These are phyloP conservation scores for Sinelater perroti DNA, from an alignment of 2,888 invertebrate genomes.

Conservation along the genomic window DNA sequence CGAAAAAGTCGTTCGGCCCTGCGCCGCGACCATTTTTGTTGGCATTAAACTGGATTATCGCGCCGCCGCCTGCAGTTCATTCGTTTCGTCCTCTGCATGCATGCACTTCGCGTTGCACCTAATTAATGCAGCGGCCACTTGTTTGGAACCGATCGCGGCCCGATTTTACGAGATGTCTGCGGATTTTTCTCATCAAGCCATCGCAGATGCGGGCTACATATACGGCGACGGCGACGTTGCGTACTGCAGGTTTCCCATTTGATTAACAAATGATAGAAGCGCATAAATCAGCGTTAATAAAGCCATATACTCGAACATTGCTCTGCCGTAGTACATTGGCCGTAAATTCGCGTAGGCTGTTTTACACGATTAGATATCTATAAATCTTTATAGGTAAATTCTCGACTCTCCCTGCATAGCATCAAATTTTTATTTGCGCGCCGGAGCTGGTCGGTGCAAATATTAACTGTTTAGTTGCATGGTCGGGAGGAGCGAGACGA, in stretches of 20 bases:
- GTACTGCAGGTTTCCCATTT: conserved; percentile 58
- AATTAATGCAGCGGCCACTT: too few relatives aligned
- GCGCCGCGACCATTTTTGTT: too few relatives aligned
- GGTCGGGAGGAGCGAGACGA: too few relatives aligned
- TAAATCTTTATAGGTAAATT: conserved; percentile 29
- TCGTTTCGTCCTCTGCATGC: too few relatives aligned
- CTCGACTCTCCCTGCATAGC: conserved; percentile 14
- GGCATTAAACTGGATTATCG: too few relatives aligned
- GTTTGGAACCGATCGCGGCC: too few relatives aligned
- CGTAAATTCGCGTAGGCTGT: conserved; percentile 33
- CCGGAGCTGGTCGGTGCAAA: too few relatives aligned
- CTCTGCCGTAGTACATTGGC: conserved; percentile 47
- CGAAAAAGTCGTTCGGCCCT: conserved; percentile 21
- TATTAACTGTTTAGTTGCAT: too few relatives aligned
- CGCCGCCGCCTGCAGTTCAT: too few relatives aligned
- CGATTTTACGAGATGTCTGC: neutral
- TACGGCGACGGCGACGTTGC: conserved; percentile 44
- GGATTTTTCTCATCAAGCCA: conserved; percentile 5
- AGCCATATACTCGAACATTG: conserved; percentile 58
- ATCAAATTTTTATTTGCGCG: conserved; percentile 20
- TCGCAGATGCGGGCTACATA: conserved; percentile 20
- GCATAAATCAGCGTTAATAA: conserved; percentile 60
- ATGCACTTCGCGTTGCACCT: too few relatives aligned
- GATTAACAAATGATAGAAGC: conserved; percentile 58
- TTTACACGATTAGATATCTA: conserved; percentile 36